These are phyloP conservation scores for Platycnemis pennipes DNA, from an alignment of 2,888 invertebrate genomes.

Conservation along the genomic window DNA sequence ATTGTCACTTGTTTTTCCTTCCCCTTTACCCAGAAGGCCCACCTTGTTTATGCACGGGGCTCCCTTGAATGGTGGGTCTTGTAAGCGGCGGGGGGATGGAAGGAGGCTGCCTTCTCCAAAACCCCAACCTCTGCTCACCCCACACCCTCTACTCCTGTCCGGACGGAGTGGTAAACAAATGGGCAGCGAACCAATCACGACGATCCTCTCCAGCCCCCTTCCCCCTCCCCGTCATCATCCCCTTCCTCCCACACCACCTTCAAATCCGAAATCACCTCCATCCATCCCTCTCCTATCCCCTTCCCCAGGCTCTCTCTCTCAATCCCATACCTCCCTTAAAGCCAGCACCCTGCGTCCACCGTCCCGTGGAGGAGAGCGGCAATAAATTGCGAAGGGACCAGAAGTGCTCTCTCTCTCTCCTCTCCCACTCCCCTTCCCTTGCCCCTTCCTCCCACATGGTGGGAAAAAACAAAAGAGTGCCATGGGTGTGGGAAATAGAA, in stretches of 20 bases:
- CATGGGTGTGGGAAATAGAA: not conserved
- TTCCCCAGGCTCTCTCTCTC: not conserved
- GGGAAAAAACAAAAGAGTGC: constrained; percentile 41
- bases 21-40: constrained; percentile 48
- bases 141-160: constrained; percentile 18
- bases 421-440: not conserved
- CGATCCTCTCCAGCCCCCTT: not conserved
- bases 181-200: constrained; percentile 42
- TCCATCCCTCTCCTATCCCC: not conserved
- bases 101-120: not conserved
- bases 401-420: not conserved
- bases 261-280: constrained; percentile 19
- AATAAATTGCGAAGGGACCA: constrained; percentile 53
- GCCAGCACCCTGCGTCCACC: not conserved
- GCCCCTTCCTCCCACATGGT: not conserved
- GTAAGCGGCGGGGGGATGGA: not conserved
- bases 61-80: constrained; percentile 48
- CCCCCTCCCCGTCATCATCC: not conserved
- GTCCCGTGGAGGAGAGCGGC: constrained; percentile 30
- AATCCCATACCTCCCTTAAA: constrained; percentile 15
- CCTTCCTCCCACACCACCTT: not conserved
- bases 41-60: constrained; percentile 48
- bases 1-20: constrained; percentile 47
- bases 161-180: constrained; percentile 46
- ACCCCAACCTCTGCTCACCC: not conserved